Evolutionary conservation across 2,113 vertebrate genomes (phyloP).

Genomic region (Lipotes vexillifer): DNA sequence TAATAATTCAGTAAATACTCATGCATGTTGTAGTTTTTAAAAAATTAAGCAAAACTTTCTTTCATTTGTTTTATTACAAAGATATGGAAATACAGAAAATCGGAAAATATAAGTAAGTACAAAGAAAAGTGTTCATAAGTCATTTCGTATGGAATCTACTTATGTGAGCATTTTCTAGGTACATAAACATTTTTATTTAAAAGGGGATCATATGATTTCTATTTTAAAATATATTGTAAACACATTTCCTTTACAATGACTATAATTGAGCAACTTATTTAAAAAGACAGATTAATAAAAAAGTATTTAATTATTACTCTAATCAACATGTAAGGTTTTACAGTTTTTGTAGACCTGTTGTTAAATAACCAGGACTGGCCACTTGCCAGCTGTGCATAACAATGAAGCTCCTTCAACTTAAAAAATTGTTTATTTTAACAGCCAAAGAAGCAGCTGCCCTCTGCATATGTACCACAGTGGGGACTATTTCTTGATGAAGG

Average conservation of each 20-base stretch:
- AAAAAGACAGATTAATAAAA: neutral
- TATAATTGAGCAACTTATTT: neutral
- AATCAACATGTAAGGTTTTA: neutral
- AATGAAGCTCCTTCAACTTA: neutral
- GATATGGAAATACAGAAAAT: neutral
- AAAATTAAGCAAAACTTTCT: neutral
- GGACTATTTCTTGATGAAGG: neutral
- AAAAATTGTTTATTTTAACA: neutral
- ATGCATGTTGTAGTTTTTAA: neutral
- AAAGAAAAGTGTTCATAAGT: neutral
- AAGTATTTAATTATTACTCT: neutral
- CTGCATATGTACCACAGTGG: neutral
- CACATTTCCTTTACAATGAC: neutral
- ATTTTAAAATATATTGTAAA: neutral
- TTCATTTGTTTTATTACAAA: neutral
- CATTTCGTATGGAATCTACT: neutral
- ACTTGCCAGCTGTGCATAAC: neutral
- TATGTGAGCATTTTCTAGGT: neutral
- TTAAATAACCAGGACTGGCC: neutral
- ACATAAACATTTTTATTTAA: neutral
- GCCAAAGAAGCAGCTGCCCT: neutral
- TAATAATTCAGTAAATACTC: neutral
- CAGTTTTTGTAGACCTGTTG: neutral
- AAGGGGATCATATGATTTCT: neutral
- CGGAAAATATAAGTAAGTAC: neutral